Conservation (phyloP, 2,113 vertebrate genomes). For the Strix aluco region DNA sequence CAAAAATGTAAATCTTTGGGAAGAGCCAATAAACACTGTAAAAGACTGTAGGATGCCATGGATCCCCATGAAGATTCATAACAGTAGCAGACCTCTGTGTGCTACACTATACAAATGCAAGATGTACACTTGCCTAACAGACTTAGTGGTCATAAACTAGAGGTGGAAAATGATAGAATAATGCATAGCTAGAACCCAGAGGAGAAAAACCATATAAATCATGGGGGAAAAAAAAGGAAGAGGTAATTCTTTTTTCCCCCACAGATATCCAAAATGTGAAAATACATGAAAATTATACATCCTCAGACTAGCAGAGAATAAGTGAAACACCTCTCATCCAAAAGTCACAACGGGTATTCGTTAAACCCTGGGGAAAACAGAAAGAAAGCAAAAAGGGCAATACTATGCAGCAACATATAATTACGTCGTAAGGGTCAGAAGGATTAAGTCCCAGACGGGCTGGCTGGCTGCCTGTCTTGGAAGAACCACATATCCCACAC, state of each 20-base stretch:
- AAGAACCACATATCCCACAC: neutral
- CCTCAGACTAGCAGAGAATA: neutral
- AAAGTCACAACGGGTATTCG: neutral
- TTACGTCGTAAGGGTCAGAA: neutral
- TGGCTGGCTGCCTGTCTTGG: neutral
- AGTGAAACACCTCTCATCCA: neutral
- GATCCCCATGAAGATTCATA: slow-evolving; percentile 7
- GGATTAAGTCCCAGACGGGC: neutral
- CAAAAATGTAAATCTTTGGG: neutral
- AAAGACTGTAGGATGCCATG: neutral
- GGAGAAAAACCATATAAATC: neutral
- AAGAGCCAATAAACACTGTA: neutral
- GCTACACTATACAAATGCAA: neutral
- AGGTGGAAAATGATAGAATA: slow-evolving; percentile 19
- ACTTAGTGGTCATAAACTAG: slow-evolving; percentile 25
- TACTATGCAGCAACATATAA: neutral
- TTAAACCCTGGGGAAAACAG: neutral
- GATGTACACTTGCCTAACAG: neutral
- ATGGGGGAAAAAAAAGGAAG: neutral
- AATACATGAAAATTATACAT: neutral
- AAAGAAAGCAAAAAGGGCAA: neutral
- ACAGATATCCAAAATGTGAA: neutral
- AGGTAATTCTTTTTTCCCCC: neutral
- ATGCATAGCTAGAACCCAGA: neutral
- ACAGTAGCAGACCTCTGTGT: neutral